Evolutionary conservation across 2,113 vertebrate species (phyloP), one percentile per base, ranked within the genome.

Genomic region (human): DNA sequence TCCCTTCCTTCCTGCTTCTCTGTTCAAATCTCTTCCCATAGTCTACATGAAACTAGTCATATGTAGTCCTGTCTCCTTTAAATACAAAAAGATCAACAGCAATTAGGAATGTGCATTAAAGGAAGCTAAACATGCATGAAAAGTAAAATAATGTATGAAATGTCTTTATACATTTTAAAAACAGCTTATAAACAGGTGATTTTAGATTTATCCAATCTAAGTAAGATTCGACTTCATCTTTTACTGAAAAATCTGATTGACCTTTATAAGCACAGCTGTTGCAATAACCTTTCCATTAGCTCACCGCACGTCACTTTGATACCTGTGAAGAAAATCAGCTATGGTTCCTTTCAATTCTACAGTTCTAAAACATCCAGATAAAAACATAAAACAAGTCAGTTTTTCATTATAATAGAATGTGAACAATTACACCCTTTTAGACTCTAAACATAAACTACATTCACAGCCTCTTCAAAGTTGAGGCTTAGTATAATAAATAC

Each of bases 361-460:
- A 92, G 80, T 59, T 78, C 76, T 89, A 97, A 68, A 68, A 85
- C 73, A 59, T 59, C 3, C 25, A 38, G 8, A 66, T 70, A 64
- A 92, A 96, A 90, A 90, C 32, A 82, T 86, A 68, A 73, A 95
- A 86, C 35, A 52, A 91, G 52, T 73, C 52, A 66, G 20, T 95
- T 89, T 95, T 81, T 52, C 52, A 96, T 38, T 25, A 68, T 5
- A 23, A 75, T 1, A 94, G 30, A 75, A 75, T 23, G 16, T 10
- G 55, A 93, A 88, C 16, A 89, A 85, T 45, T 43, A 78, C 1
- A 85, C 13, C 6, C 45, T 27, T 88, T 93, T 85, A 84, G 55
- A 85, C 38, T 91, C 50, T 95, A 92, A 92, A 81, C 64, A 80
- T 61, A 88, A 93, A 4, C 35, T 50, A 75, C 23, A 94, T 5